A percentile compares a stretch with the other conserved stretches of the same genome.
phyloP scores from a whole-genome alignment of 2,797 vertebrate species.

The Acrossocheilus wenchowensis region DNA sequence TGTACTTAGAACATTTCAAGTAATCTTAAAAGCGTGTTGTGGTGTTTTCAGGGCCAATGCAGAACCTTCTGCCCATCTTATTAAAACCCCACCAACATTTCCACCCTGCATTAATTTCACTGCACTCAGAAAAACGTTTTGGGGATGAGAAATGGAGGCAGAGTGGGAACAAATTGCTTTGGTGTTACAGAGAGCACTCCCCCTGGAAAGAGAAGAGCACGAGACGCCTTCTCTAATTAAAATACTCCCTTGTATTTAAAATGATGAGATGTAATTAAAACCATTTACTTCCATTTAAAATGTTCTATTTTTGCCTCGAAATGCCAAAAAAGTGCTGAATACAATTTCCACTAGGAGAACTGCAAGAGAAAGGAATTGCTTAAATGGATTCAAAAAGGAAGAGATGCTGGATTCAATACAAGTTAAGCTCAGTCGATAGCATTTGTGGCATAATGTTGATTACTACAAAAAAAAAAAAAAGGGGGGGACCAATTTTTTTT shows the following conservation, averaged over 20 bases:
- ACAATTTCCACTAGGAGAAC: not conserved
- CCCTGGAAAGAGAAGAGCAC: constrained; percentile 63
- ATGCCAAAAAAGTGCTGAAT: constrained; percentile 64
- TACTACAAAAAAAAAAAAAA: not conserved
- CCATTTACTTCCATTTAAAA: constrained; percentile 75
- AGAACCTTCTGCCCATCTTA: constrained; percentile 54
- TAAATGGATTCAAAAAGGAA: not conserved
- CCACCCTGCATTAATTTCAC: constrained; percentile 72
- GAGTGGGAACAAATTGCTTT: constrained; percentile 75
- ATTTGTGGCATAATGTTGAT: not conserved
- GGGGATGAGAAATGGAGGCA: constrained; percentile 69
- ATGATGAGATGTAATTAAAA: constrained; percentile 75
- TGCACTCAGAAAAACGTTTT: constrained; percentile 64
- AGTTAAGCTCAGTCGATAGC: not conserved
- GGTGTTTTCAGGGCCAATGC: not conserved
- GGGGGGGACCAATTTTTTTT: not conserved
- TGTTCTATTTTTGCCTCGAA: constrained; percentile 59
- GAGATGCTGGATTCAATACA: not conserved
- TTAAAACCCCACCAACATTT: constrained; percentile 70
- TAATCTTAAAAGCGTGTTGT: constrained; percentile 58
- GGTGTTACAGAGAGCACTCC: constrained; percentile 71
- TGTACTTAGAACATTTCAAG: constrained; percentile 59
- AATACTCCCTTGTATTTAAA: constrained; percentile 75
- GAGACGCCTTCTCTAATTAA: constrained; percentile 73
- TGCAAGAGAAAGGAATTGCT: not conserved